Base-by-base conservation (phyloP, 2,888 invertebrate genomes). In the Eledone cirrhosa region DNA sequence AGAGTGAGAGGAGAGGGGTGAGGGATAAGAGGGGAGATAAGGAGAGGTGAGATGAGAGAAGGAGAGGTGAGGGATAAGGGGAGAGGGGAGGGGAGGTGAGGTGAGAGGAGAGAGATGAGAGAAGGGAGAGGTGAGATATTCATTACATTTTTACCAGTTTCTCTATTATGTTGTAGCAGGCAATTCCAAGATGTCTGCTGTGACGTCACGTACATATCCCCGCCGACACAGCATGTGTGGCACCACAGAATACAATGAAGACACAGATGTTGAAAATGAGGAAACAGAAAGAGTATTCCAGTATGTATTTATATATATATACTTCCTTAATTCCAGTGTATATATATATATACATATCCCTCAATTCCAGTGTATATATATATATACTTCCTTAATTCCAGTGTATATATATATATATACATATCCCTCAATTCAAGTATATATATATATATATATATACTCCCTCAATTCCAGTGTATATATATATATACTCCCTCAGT, bases 241-340 rank as follows among this genome's bases (percentile, higher is more conserved):
- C 48, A 72, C 2, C 79, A 81, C 16, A 48, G 78, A 82, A 29
- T 83, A 85, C 67, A 83, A 83, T 75, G 87, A 87, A n/a, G 87
- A 87, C 80, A 86, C 85, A 22, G 87, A 87, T 77, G 83, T 83
- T 74, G 87, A 88, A 11, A 83, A 77, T 41, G 88, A 87, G n/a
- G 88, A 88, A 48, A 79, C 83, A 27, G 86, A 87, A 78, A 86
- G 86, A 82, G 86, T 87, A 48, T 85, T 87, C 19, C 84, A 84
- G 87, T 88, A 83, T 83, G 87, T 83, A 59, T 16, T 80, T 78
- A 16, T 16, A 1, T 59, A 16, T 59, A 59, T 59, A 59, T 59
- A 59, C 24, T 7, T 1, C 8, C 11, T n/a, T 59, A 8, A 59
- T 59, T 7, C 59, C n/a, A 65, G 13, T 13, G n/a, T 4, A 13